Base-by-base conservation (phyloP, 2,888 invertebrate genomes). In the Hecatera dysodea region DNA sequence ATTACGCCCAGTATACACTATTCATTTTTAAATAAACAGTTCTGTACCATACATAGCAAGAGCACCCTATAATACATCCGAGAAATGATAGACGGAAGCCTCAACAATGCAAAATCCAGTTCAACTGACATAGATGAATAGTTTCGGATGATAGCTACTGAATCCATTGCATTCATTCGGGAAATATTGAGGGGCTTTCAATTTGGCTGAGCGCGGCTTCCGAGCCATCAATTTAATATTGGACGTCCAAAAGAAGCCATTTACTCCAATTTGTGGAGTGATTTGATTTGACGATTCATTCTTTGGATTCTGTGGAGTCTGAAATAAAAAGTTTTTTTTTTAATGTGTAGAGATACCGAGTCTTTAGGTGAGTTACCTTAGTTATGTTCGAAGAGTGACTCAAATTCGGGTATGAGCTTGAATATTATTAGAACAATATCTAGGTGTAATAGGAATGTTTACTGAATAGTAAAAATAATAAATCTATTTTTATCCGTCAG, bases 191-290 rank as follows among this genome's bases (percentile, higher is more conserved):
- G 64, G 17, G 56, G 44, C 57, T 56, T 64, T 63, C 61, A 56
- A 62, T 63, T 80, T 62, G 66, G 27, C 64, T 44, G 48, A 33
- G 44, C 48, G 59, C 57, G 39, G 36, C 42, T 65, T 52, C 52
- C 64, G 24, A 33, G 17, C 59, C 39, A 64, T 53, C 68, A 57
- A 80, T 81, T 81, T 85, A 71, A 79, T 78, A 79, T 76, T 68
- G 36, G 66, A 72, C 46, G 67, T 56, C 69, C 60, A 78, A 85
- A 78, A 79, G 81, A 77, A 77, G 69, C 74, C 67, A 77, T 79
- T 75, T 68, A 66, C 60, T 59, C 59, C 76, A 82, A 75, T 81
- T 79, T 79, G 66, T 69, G 57, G 68, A 72, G 71, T 72, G 70
- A 83, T 79, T 82, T 56, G 64, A 78, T 82, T 75, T 60, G 79